Base-by-base conservation (phyloP, 1,140 invertebrate species). In the Heliothis virescens region DNA sequence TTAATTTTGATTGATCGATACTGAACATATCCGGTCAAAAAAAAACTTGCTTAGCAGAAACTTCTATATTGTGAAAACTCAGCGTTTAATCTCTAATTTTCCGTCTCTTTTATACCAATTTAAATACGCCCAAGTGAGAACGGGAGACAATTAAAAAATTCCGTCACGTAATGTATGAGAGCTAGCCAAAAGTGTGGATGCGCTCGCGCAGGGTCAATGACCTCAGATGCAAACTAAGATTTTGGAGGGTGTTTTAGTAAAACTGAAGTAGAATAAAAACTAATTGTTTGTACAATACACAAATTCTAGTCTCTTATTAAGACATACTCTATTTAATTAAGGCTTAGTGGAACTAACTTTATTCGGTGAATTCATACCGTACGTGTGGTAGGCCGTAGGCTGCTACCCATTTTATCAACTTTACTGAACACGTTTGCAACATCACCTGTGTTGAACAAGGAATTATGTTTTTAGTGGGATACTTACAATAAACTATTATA, bases 81-180 rank as follows among this genome's bases (percentile, higher is more conserved):
- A 79, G 86, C 88, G 85, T 88, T 89, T 87, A 87, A 88, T 87
- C 87, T 80, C 7, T 29, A 77, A 53, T 71, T 41, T 4, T 52
- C 78, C 65, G 47, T 90, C 85, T 81, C 85, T n/a, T 71, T 92
- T 83, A n/a, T 71, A 81, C 89, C 16, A 34, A 78, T 29, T 79
- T 53, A 81, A 71, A 84, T 67, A 77, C 62, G 48, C 18, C 11
- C 50, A 75, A 69, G 88, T 84, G 78, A 47, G 85, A 91, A 83
- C 47, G 90, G 76, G 87, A 90, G 77, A 80, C 80, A 88, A 89
- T 90, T 90, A 90, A 90, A 92, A 90, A 90, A 93, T 92, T 90
- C 90, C 90, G 67, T 90, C 91, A 93, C 90, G 91, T 93, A 91
- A 80, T 83, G 83, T 87, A 88, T 84, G 82, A 90, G 85, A 89